Evolutionary conservation across 1,140 invertebrate genomes (phyloP), one percentile per base, ranked within the genome.

Genomic region (Camponotus vicinus): DNA sequence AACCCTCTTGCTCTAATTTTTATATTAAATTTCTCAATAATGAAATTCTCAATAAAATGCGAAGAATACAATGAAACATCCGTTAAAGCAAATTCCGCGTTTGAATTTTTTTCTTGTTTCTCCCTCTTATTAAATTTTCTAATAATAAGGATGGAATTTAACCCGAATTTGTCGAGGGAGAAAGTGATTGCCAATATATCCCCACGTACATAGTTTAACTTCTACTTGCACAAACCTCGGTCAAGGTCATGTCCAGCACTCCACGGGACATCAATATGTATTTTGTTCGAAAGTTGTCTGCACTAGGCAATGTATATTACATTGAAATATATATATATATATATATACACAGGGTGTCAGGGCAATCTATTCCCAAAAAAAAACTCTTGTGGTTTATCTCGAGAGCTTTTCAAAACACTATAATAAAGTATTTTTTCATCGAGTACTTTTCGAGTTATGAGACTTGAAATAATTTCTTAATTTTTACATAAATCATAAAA

Each of bases 1-100:
- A 63, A 49, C 3, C 32, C n/a, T 21, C n/a, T 21, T 59, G 13
- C 7, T 73, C 42, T 40, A 15, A 21, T 40, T 73, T 82, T 42
- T 15, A 45, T 18, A 37, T 61, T 45, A 37, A 73, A 73, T 69
- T 34, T 80, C 21, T 80, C 42, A 34, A 27, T 69, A 73, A 73
- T 73, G 55, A 61, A 73, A 73, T 73, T 82, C 40, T 40, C 49
- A 73, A 82, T 82, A 73, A 82, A 82, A 59, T 49, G 34, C 45
- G 9, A n/a, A 55, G 34, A 18, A 13, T 52, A 66, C 45, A 69
- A 79, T 79, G 13, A 69, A 79, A 64, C 13, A 40, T 4, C 40
- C 34, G 34, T 80, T 57, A 18, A 67, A 34, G 13, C 37, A 7
- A 18, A 71, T 37, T 70, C 32, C 34, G n/a, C 13, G 13, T 9